Percentiles rank a stretch among this genome's conserved stretches.
Conservation (phyloP, 2,797 vertebrate species). For the Falco concolor region DNA sequence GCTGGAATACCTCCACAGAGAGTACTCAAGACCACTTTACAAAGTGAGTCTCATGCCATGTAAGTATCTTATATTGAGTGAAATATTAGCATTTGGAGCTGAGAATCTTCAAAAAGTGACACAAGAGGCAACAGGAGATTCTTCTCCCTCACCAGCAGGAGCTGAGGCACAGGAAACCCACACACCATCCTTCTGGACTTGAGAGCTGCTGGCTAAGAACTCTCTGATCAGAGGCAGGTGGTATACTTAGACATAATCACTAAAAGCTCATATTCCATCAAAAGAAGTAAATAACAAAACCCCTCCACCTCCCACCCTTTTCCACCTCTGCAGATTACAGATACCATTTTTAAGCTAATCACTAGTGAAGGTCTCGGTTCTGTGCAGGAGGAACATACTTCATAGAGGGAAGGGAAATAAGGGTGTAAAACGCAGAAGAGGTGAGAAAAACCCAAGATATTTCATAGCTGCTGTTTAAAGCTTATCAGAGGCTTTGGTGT, state of each 20-base stretch:
- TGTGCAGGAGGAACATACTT: neutral
- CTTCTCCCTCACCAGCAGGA: neutral
- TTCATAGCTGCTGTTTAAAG: neutral
- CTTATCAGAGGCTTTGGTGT: neutral
- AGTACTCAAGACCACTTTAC: neutral
- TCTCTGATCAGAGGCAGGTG: fast-evolving
- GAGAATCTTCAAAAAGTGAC: neutral
- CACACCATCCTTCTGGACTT: neutral
- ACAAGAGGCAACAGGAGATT: neutral
- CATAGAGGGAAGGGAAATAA: neutral
- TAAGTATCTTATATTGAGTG: neutral
- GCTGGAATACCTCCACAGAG: neutral
- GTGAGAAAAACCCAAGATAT: neutral
- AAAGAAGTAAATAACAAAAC: neutral
- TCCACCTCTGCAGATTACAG: neutral
- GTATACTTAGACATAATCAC: neutral
- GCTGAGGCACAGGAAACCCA: neutral
- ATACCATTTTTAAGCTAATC: neutral
- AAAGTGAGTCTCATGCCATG: neutral
- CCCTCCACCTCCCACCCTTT: neutral
- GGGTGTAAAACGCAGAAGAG: neutral
- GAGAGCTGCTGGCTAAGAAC: neutral
- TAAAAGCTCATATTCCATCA: neutral
- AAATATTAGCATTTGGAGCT: neutral
- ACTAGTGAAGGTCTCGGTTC: neutral